A percentile compares a stretch with the other conserved stretches of the same genome.
These are phyloP conservation scores for Semotilus atromaculatus DNA, from an alignment of 2,797 vertebrate species.

Conservation along the genomic window DNA sequence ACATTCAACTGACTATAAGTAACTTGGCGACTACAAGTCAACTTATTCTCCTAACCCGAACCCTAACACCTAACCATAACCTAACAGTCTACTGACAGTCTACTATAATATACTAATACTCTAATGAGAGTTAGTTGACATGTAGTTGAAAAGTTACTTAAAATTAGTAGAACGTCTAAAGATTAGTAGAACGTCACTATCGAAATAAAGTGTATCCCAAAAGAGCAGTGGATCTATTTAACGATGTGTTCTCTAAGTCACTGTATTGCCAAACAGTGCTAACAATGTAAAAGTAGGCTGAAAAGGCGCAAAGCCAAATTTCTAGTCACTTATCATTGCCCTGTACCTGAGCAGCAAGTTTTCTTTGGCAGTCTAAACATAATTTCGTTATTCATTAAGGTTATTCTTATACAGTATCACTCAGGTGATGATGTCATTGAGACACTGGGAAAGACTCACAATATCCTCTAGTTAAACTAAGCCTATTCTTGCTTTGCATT, in stretches of 20 bases:
- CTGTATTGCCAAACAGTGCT: neutral
- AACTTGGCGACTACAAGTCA: too few relatives aligned
- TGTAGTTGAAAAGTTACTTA: too few relatives aligned
- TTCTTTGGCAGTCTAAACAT: neutral
- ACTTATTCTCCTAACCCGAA: too few relatives aligned
- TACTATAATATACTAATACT: too few relatives aligned
- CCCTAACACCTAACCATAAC: too few relatives aligned
- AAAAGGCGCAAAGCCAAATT: neutral
- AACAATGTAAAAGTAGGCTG: neutral
- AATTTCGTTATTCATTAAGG: rapidly evolving
- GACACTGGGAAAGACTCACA: neutral
- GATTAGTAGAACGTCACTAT: too few relatives aligned
- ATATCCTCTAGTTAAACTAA: neutral
- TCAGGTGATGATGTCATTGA: neutral
- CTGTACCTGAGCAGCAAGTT: neutral
- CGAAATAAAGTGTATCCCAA: too few relatives aligned
- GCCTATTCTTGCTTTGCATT: neutral
- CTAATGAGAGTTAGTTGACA: too few relatives aligned
- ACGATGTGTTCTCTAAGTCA: neutral
- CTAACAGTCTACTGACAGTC: too few relatives aligned
- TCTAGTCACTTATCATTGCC: neutral
- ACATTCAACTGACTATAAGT: too few relatives aligned
- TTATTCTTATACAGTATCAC: neutral
- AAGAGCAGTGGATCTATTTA: neutral
- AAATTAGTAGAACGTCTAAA: too few relatives aligned